Base-by-base conservation (phyloP, 1,140 invertebrate species). In the Platyscapa corneri region DNA sequence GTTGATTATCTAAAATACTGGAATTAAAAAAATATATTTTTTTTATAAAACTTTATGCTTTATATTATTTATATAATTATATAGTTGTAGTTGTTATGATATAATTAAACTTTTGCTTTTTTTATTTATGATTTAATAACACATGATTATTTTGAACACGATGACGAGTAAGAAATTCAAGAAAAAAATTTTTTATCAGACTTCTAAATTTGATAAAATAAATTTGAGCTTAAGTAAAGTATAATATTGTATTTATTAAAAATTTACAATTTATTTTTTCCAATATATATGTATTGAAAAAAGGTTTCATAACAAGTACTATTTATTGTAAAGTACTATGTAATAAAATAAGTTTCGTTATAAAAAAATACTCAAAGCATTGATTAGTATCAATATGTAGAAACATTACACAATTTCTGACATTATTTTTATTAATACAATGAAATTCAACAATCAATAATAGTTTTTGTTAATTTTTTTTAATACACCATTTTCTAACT, bases 1-100 rank as follows among this genome's bases (percentile, higher is more conserved):
- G 83, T 89, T n/a, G 42, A 84, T 56, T 88, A 88, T 82, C 79
- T 89, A n/a, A 85, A 89, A 82, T 60, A 81, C 39, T 86, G 81
- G 81, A 74, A 60, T n/a, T 83, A 34, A 83, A 32, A 6, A 64
- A 60, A 74, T 27, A 7, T 56, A 82, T 30, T 3, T 82, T 56
- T 65, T 81, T 82, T 82, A 37, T 37, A 37, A 67, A 27, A 37
- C 18, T 81, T 70, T 49, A 23, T 12, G 6, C 27, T 60, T 30
- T 39, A 27, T 60, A 27, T 60, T 79, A 64, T n/a, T 79, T 10
- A 27, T 67, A 20, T 67, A 18, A 42, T 12, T 42, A 14, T 39
- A 37, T 14, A 46, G n/a, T 3, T 46, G 8, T n/a, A 10, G 18
- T 42, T 46, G 27, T n/a, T 75, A 8, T 46, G 37, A 39, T 72